These are phyloP conservation scores for Pollenia amentaria DNA, from an alignment of 2,888 invertebrate genomes.

Conservation along the genomic window DNA sequence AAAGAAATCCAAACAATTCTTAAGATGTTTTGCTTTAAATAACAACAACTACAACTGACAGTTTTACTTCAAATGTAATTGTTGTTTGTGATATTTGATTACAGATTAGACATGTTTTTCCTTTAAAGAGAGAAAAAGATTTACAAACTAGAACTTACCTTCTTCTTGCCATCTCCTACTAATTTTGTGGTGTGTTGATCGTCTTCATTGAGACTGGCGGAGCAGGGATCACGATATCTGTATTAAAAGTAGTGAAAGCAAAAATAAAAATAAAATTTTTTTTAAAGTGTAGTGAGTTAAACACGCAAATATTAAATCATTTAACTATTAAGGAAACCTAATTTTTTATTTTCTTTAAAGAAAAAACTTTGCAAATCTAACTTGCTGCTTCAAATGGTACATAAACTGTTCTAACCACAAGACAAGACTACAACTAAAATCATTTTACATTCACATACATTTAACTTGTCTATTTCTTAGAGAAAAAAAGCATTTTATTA, in stretches of 20 bases:
- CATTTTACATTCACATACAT: slow-evolving; percentile 38
- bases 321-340: slow-evolving; percentile 45
- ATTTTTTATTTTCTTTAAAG: not conserved
- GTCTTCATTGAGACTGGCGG: slow-evolving; percentile 94
- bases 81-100: slow-evolving; percentile 47
- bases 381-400: not conserved
- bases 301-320: slow-evolving; percentile 62
- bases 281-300: slow-evolving; percentile 51
- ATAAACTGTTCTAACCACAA: not conserved
- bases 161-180: slow-evolving; percentile 92
- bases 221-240: slow-evolving; percentile 94
- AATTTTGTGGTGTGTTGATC: slow-evolving; percentile 96
- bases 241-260: slow-evolving; percentile 66
- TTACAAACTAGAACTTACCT: slow-evolving; percentile 86
- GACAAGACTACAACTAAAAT: not conserved
- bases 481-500: not conserved
- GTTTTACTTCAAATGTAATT: slow-evolving; percentile 53
- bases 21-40: not conserved
- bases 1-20: slow-evolving; percentile 1
- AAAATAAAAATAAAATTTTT: slow-evolving; percentile 58
- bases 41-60: slow-evolving; percentile 38
- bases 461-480: slow-evolving; percentile 27
- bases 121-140: slow-evolving; percentile 1
- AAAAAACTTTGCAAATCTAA: slow-evolving; percentile 18
- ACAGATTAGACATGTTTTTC: slow-evolving; percentile 14